Conservation (phyloP, 2,113 vertebrate species). For the Craseonycteris thonglongyai region DNA sequence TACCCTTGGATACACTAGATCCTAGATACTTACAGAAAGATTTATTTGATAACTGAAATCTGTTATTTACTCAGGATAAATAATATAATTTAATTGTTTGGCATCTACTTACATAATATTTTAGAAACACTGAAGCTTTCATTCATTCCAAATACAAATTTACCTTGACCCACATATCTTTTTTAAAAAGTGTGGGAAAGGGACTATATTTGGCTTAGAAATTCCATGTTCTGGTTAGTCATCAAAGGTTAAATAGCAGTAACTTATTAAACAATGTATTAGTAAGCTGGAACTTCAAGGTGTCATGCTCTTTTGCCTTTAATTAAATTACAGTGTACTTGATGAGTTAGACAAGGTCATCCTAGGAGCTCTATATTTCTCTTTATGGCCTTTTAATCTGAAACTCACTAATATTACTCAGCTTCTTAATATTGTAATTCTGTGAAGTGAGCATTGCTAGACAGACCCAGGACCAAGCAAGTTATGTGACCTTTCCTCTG, state of each 20-base stretch:
- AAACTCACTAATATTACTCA: not conserved
- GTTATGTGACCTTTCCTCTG: not conserved
- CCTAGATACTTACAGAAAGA: not conserved
- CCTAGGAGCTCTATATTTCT: not conserved
- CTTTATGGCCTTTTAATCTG: not conserved
- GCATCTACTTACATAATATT: not conserved
- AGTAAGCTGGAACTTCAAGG: not conserved
- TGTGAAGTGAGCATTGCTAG: not conserved
- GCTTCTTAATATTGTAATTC: not conserved
- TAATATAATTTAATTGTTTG: not conserved
- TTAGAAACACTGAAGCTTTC: not conserved
- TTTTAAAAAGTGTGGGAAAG: too few species aligned
- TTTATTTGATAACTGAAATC: not conserved
- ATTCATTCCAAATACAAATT: not conserved
- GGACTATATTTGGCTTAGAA: not conserved
- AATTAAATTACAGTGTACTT: not conserved
- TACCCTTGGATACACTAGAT: not conserved
- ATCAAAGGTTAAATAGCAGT: not conserved
- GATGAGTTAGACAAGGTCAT: not conserved
- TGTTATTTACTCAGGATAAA: not conserved
- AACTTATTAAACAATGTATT: slow-evolving; percentile 25
- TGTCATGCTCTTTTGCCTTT: not conserved
- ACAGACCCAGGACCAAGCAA: not conserved
- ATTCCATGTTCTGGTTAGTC: not conserved
- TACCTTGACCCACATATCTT: not conserved